Evolutionary conservation across 2,113 vertebrate genomes (phyloP).

Genomic region (Apteryx owenii): DNA sequence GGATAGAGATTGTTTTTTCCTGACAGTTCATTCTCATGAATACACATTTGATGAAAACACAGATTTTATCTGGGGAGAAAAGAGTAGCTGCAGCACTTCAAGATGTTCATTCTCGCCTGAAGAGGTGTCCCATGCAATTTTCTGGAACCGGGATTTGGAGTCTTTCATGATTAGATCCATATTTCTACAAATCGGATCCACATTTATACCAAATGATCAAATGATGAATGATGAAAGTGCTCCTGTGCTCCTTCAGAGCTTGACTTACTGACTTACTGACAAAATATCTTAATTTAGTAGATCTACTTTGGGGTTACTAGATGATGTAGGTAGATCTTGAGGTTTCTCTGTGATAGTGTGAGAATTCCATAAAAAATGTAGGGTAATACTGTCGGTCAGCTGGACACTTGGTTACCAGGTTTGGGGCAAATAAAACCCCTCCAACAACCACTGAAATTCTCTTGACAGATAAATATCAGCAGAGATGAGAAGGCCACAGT

Average conservation of each 20-base stretch:
- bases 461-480: neutral
- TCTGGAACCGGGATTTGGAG: neutral
- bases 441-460: neutral
- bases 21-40: neutral
- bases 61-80: neutral
- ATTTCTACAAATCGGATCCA: neutral
- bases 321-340: neutral
- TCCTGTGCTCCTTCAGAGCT: neutral
- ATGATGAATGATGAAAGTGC: neutral
- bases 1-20: neutral
- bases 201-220: neutral
- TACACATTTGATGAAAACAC: neutral
- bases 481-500: neutral
- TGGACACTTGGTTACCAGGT: neutral
- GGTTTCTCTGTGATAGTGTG: rapidly evolving
- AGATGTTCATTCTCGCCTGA: neutral
- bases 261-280: neutral
- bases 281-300: neutral
- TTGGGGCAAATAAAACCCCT: neutral
- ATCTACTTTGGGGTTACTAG: neutral
- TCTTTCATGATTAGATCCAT: neutral
- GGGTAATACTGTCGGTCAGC: rapidly evolving
- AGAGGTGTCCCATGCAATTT: neutral
- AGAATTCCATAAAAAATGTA: neutral
- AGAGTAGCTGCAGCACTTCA: neutral